phyloP scores from a whole-genome alignment of 2,888 invertebrate species.

The Pteria penguin region DNA sequence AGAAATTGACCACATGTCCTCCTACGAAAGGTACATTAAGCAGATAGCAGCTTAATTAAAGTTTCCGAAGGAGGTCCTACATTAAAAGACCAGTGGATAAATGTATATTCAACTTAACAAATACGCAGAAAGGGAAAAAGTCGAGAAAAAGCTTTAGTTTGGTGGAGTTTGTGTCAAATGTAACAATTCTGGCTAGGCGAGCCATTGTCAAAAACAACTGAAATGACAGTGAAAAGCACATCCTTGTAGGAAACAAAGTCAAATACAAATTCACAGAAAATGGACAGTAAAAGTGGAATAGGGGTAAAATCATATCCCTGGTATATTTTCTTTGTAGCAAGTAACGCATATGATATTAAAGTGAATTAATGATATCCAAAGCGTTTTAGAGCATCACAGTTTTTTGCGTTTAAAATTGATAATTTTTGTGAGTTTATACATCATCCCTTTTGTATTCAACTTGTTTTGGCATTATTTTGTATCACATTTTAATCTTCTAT shows the following conservation, averaged over 20 bases:
- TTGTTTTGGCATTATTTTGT: too few species aligned
- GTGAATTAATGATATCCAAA: too few species aligned
- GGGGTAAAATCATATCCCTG: slow-evolving; percentile 19
- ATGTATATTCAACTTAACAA: slow-evolving; percentile 25
- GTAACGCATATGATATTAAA: too few species aligned
- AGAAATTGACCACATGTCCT: slow-evolving; percentile 29
- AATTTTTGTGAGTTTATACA: too few species aligned
- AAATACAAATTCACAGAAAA: slow-evolving; percentile 10
- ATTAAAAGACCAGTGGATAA: slow-evolving; percentile 22
- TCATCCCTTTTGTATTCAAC: too few species aligned
- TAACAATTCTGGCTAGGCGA: slow-evolving; percentile 29
- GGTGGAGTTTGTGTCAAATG: slow-evolving; percentile 32
- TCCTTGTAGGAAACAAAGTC: slow-evolving; percentile 27
- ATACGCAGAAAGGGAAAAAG: slow-evolving; percentile 30
- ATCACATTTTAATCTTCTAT: too few species aligned
- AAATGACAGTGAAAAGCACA: slow-evolving; percentile 19
- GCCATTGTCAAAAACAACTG: slow-evolving; percentile 27
- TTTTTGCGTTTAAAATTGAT: too few species aligned
- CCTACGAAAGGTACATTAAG: slow-evolving; percentile 1
- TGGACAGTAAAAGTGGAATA: slow-evolving; percentile 10
- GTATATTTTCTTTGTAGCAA: background rate
- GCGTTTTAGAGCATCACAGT: too few species aligned
- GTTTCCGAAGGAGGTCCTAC: slow-evolving; percentile 32
- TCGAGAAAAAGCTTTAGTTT: slow-evolving; percentile 22
- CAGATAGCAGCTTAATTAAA: slow-evolving; percentile 17